A percentile compares a stretch with the other conserved stretches of the same genome.
phyloP scores from a whole-genome alignment of 2,888 invertebrate species.

The Drosophila tripunctata region DNA sequence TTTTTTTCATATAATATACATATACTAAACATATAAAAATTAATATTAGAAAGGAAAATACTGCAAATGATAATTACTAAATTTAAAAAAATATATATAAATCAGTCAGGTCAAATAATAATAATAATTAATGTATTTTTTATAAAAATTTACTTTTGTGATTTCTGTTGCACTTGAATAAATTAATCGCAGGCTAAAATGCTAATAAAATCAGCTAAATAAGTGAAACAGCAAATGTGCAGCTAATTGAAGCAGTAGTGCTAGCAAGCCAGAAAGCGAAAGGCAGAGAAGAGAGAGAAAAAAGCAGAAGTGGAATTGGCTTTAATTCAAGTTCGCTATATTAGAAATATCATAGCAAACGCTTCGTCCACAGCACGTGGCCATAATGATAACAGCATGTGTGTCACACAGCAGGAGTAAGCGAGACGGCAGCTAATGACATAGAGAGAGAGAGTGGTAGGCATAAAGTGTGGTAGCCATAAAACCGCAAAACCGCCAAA shows the following conservation, averaged over 20 bases:
- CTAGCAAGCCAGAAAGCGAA: background rate
- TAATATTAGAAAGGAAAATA: too few relatives aligned
- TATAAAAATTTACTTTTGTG: too few relatives aligned
- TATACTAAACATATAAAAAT: too few relatives aligned
- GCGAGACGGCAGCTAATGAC: background rate
- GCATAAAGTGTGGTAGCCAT: slow-evolving; percentile 12
- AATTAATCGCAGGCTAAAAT: too few relatives aligned
- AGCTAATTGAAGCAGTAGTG: background rate
- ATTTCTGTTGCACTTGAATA: too few relatives aligned
- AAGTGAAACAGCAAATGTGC: too few relatives aligned
- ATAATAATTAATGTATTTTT: too few relatives aligned
- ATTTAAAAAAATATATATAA: too few relatives aligned
- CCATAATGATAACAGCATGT: slow-evolving; percentile 54
- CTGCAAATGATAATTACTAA: too few relatives aligned
- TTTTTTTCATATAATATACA: too few relatives aligned
- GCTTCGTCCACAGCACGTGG: slow-evolving; percentile 32
- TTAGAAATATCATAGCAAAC: slow-evolving; percentile 32
- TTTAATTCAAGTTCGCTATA: slow-evolving; percentile 43
- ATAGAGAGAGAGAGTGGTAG: background rate
- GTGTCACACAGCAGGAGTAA: background rate
- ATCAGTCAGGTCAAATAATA: too few relatives aligned
- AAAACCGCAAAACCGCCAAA: slow-evolving; percentile 54
- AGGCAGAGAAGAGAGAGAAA: background rate
- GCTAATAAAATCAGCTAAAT: too few relatives aligned
- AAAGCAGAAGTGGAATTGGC: slow-evolving; percentile 11